phyloP scores from a whole-genome alignment of 2,888 invertebrate genomes.

The Epinotia demarniana region DNA sequence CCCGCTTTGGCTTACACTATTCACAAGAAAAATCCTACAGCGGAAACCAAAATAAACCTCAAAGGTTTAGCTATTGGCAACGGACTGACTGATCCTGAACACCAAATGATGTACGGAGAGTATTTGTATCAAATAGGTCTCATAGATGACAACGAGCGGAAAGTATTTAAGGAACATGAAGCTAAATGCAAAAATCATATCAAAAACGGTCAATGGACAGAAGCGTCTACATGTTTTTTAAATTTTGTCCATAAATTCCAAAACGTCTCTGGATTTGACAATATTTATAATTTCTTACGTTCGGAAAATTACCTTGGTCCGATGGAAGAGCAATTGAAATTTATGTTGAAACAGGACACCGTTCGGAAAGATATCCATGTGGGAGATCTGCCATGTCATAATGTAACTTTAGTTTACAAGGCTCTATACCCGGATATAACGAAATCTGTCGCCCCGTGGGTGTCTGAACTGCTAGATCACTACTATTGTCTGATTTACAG shows the following conservation, averaged over 20 bases:
- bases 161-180: background rate
- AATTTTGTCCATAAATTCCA: background rate
- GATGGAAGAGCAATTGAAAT: constrained; percentile 71
- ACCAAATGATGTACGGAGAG: constrained; percentile 21
- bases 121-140: background rate
- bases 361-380: constrained; percentile 90
- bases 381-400: constrained; percentile 86
- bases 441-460: constrained; percentile 87
- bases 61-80: constrained; percentile 44
- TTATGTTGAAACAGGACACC: constrained; percentile 54
- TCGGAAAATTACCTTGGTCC: background rate
- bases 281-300: background rate
- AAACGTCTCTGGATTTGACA: background rate
- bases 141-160: background rate
- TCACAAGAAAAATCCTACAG: constrained; percentile 85
- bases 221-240: background rate
- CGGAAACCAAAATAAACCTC: constrained; percentile 71
- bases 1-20: constrained; percentile 92
- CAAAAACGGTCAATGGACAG: background rate
- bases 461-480: constrained; percentile 83
- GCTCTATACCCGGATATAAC: constrained; percentile 87
- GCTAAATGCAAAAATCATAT: background rate
- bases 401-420: constrained; percentile 79
- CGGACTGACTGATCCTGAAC: constrained; percentile 43
- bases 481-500: constrained; percentile 89